Percentiles rank a stretch among this genome's conserved stretches.
These are phyloP conservation scores for Odontamblyopus lacepedii DNA, from an alignment of 2,797 vertebrate species.

Conservation along the genomic window DNA sequence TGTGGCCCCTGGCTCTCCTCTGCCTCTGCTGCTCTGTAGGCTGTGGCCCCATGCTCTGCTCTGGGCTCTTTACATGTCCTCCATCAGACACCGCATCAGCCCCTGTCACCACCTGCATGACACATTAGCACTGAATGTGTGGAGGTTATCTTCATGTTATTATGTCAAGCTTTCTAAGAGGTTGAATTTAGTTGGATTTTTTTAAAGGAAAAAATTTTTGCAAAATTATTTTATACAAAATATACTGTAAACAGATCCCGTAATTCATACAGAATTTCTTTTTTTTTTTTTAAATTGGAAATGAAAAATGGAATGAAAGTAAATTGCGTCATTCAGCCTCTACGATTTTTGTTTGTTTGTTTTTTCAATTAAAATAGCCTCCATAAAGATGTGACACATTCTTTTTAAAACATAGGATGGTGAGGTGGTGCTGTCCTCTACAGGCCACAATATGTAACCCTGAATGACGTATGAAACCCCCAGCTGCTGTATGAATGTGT, in stretches of 20 bases:
- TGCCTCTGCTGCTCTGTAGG: constrained; percentile 34
- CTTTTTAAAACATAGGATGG: constrained; percentile 5
- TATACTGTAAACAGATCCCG: not conserved
- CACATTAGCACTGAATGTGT: constrained; percentile 21
- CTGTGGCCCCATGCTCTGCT: constrained; percentile 54
- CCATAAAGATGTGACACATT: not conserved
- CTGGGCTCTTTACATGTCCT: constrained; percentile 27
- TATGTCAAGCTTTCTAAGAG: not conserved
- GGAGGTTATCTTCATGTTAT: not conserved
- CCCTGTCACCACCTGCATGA: constrained; percentile 51
- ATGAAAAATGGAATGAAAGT: too few species aligned
- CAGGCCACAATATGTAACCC: constrained; percentile 29
- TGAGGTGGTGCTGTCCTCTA: constrained; percentile 51
- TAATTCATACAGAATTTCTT: too few species aligned
- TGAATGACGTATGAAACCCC: not conserved
- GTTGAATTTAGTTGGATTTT: not conserved
- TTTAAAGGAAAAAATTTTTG: not conserved
- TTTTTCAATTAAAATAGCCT: not conserved
- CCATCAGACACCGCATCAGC: constrained; percentile 33
- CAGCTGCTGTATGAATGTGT: constrained; percentile 54
- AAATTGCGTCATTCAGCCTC: too few species aligned
- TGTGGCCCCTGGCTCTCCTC: constrained; percentile 23
- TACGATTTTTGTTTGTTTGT: too few species aligned
- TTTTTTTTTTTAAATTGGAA: too few species aligned
- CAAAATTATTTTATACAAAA: not conserved